Conservation (phyloP, 2,113 vertebrate species). For the Tretioscincus oriximinensis region DNA sequence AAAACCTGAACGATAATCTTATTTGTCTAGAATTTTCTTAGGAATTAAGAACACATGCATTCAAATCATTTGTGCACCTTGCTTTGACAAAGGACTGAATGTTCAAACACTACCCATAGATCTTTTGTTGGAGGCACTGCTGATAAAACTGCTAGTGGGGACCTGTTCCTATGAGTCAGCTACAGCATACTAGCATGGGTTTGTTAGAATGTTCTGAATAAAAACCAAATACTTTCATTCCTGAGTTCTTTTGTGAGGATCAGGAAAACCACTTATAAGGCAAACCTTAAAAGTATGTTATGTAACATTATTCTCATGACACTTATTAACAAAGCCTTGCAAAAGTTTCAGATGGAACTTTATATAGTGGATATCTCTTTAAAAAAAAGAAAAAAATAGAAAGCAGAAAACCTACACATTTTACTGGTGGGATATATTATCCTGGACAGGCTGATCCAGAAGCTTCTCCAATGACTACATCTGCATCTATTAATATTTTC, state of each 20-base stretch:
- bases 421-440: neutral
- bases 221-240: neutral
- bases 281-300: neutral
- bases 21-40: neutral
- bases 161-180: neutral
- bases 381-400: neutral
- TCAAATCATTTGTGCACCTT: neutral
- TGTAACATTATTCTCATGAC: neutral
- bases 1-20: neutral
- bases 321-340: neutral
- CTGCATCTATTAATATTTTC: no score
- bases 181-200: neutral
- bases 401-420: neutral
- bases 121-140: neutral
- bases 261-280: neutral
- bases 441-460: neutral
- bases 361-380: neutral
- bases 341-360: neutral
- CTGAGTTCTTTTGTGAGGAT: neutral
- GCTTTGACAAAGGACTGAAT: neutral
- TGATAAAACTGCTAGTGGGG: neutral
- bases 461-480: neutral
- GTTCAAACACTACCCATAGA: neutral
- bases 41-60: neutral
- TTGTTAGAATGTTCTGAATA: constrained; percentile 3